Evolutionary conservation across 2,888 invertebrate species (phyloP), one percentile per base, ranked within the genome.

Genomic region (Charanyca ferruginea): DNA sequence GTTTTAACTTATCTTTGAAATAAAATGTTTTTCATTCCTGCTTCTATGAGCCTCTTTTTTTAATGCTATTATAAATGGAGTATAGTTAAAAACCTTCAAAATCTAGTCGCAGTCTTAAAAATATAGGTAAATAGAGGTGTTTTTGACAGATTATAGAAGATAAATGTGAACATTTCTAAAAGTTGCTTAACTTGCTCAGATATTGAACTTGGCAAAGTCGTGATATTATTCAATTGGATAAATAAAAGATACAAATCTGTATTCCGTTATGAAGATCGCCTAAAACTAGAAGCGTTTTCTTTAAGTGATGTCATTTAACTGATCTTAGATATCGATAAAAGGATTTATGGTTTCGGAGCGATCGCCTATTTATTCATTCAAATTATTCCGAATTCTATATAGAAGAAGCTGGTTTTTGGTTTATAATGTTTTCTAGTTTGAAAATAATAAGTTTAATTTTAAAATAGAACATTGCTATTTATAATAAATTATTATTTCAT

Each of bases 221-320:
- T 23, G 8, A 42, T 25, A 32, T 38, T 60, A 20, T 59, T 67
- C 2, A 38, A 2, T 18, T 20, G 2, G 1, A 23, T 13, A 57
- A 53, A 23, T 13, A 52, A 53, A 53, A 42, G 16, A 51, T 20
- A 23, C 3, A 20, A 32, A 23, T 18, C 28, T 11, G 28, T 65
- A 45, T 51, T 44, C 28, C 13, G 38, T 45, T 69, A 63, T 71
- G 49, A 20, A 74, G 18, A 35, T 55, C n/a, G 59, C 79, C 71
- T 80, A 62, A 65, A 58, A 63, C 61, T 48, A 68, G 68, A 60
- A 77, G 63, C 75, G 60, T 77, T 75, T 76, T 78, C 65, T 73
- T 62, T 70, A 80, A 80, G 76, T 80, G 81, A 80, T 80, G 79
- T 73, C 81, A 76, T 76, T 78, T 73, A 70, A 76, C 61, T 57